Evolutionary conservation across 2,113 vertebrate species (phyloP), one percentile per base, ranked within the genome.

Genomic region (Edolisoma coerulescens): DNA sequence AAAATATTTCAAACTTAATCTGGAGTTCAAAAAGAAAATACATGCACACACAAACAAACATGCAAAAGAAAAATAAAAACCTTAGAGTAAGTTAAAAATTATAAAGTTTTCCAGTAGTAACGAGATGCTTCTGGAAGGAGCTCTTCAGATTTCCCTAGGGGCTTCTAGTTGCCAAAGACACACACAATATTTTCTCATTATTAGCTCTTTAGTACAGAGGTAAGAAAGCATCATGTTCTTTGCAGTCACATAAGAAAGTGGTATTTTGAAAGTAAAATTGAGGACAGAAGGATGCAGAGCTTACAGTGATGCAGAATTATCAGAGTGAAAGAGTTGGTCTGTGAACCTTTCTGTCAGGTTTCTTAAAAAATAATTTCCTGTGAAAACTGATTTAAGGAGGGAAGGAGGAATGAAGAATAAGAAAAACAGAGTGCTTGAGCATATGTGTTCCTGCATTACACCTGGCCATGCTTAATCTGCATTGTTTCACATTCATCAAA

Each of bases 111-210:
- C 53, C 37, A 83, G 70, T 87, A 84, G 82, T 96, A 98, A 98
- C 68, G 57, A 97, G 96, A 96, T 87, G 79, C 63, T 95, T 95
- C 94, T 96, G 86, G 82, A 97, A 97, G 95, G n/a, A 90, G 73
- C 63, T 96, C 65, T 95, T 97, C 82, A 93, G 90, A 97, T 97
- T 97, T 97, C 97, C 97, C 96, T 57, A 61, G 96, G 87, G 97
- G 71, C 65, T 96, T 97, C 81, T 94, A 89, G 92, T 96, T 97
- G 96, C 88, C 95, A 95, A 94, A 98, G 94, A 96, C 80, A 97
- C 79, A 90, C 86, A 92, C 88, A 97, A 96, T 97, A 98, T 98
- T 98, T 98, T 97, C 97, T 98, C 94, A 97, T 98, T 98, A 98
- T 97, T 98, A 97, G 70, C 81, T 97, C 92, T 95, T 97, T 89